Percentiles rank a stretch among this genome's conserved stretches.
Evolutionary conservation across 2,888 invertebrate genomes (phyloP).

Genomic region (Clivina fossor): DNA sequence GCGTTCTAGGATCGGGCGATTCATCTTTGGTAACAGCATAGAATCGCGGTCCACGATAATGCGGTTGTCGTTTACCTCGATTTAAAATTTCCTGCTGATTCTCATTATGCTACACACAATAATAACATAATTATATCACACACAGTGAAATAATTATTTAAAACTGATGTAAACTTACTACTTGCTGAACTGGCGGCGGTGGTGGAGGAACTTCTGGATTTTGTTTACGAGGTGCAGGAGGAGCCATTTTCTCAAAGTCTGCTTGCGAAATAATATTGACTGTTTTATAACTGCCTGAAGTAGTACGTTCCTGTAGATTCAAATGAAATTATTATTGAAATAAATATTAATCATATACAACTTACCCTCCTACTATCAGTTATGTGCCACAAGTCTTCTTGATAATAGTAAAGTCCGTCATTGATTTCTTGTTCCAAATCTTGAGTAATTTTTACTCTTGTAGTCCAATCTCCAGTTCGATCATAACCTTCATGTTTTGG

Average conservation of each 20-base stretch:
- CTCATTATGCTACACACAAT: constrained; percentile 11
- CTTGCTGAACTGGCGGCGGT: constrained; percentile 62
- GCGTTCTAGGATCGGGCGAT: constrained; percentile 64
- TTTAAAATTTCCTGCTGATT: constrained; percentile 36
- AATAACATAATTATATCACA: background rate
- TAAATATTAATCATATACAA: constrained; percentile 14
- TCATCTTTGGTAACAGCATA: constrained; percentile 91
- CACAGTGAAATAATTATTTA: background rate
- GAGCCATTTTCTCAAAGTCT: constrained; percentile 78
- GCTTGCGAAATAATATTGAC: constrained; percentile 87
- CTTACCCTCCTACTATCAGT: constrained; percentile 59
- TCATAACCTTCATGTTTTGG: constrained; percentile 89
- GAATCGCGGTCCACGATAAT: constrained; percentile 74
- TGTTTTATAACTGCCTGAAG: constrained; percentile 71
- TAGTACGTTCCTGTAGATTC: constrained; percentile 53
- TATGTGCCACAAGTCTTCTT: constrained; percentile 88
- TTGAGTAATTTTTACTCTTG: constrained; percentile 91
- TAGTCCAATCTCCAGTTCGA: constrained; percentile 85
- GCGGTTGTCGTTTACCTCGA: constrained; percentile 36
- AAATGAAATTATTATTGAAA: constrained; percentile 26
- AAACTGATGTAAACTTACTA: constrained; percentile 10
- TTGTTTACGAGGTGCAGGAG: constrained; percentile 64
- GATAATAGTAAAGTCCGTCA: constrained; percentile 94
- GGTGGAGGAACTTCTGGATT: constrained; percentile 82
- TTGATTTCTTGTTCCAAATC: constrained; percentile 94